Evolutionary conservation across 1,140 invertebrate species (phyloP), one percentile per base, ranked within the genome.

Genomic region (Antheraea mylitta): DNA sequence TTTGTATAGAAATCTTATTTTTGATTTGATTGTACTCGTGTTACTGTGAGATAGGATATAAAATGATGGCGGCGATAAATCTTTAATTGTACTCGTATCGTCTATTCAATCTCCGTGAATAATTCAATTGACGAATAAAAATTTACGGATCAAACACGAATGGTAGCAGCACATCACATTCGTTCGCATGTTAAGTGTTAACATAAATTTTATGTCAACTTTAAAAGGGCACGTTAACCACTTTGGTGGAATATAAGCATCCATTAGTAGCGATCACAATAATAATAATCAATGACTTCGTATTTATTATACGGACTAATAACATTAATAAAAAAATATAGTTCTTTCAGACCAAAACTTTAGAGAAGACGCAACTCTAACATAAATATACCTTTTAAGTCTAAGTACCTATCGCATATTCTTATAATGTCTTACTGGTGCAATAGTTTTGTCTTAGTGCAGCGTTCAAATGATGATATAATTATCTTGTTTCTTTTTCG

Each of bases 61-160:
- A 66, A 77, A 68, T 71, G 70, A 78, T 75, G 73, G 70, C 66
- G 36, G 78, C 70, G 70, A 82, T 82, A 76, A 82, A 82, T 82
- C 80, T 80, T 79, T 80, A 82, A 80, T 80, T 80, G 80, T 76
- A 78, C 72, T 71, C 69, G 70, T 78, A 78, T 79, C 80, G 73
- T 64, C 72, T 71, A 70, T 78, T 81, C 77, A 69, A 79, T 78
- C 74, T 74, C 60, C 59, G 67, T 73, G 73, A 79, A 67, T 73
- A 72, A 78, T 73, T 70, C 66, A 45, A 22, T 65, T 30, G 16
- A 37, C 68, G 66, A 69, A 70, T 59, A 68, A 72, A 42, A 74
- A 66, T 62, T 45, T 58, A 77, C 65, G 66, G 58, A 68, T 53
- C 16, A 16, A 16, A 16, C 13, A 53, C 45, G 62, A 60, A 68